phyloP scores from a whole-genome alignment of 1,140 invertebrate genomes.

The Leptopilina boulardi region DNA sequence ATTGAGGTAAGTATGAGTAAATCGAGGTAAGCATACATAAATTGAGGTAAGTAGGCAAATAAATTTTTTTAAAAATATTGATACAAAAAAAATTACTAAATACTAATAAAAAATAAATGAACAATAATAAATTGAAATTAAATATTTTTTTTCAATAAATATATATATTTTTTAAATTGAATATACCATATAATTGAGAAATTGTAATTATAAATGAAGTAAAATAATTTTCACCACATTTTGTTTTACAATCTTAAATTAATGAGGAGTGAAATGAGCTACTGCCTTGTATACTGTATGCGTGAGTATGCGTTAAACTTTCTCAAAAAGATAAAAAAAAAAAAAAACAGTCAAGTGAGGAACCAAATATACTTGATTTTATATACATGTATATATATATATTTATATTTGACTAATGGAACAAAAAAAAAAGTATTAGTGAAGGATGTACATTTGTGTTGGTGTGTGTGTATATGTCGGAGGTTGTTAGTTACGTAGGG shows the following conservation, averaged over 20 bases:
- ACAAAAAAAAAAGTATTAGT: background rate
- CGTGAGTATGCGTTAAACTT: too few species aligned
- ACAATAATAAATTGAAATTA: too few species aligned
- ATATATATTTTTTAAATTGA: too few species aligned
- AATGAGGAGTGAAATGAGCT: slow-evolving; percentile 16
- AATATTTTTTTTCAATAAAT: too few species aligned
- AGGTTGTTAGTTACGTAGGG: slow-evolving; percentile 18
- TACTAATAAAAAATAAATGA: too few species aligned
- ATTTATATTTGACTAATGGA: background rate
- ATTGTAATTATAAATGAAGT: background rate
- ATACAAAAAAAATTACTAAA: too few species aligned
- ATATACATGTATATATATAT: too few species aligned
- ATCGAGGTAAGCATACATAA: too few species aligned
- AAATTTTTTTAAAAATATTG: too few species aligned
- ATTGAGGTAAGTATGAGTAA: too few species aligned
- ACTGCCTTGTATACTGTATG: background rate
- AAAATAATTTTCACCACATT: background rate
- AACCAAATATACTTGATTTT: slow-evolving; percentile 1
- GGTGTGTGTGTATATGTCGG: background rate
- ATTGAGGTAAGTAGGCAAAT: too few species aligned
- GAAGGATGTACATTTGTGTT: background rate
- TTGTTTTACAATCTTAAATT: background rate
- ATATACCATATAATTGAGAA: too few species aligned
- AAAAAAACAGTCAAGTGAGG: background rate
- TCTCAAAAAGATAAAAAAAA: background rate